Base-by-base conservation (phyloP, 1,140 invertebrate genomes). In the Drosophila athabasca region DNA sequence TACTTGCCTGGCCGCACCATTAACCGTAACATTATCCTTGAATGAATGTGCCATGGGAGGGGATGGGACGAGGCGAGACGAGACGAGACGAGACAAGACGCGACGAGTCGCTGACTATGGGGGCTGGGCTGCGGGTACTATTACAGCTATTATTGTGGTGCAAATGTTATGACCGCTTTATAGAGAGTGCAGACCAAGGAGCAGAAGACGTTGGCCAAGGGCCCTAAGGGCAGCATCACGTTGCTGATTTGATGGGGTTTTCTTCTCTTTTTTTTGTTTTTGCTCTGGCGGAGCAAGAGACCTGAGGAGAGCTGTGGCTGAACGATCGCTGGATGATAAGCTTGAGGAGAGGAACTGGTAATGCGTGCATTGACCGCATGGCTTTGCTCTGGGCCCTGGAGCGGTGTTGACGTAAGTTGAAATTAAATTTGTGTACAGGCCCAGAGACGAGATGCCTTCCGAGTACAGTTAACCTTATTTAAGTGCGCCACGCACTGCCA, bases 391-490 rank as follows among this genome's bases (percentile, higher is more conserved):
- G 48, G 31, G 62, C 60, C 65, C 70, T 49, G 60, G 19, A 70
- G 80, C 76, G 48, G 44, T 64, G 74, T 85, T 82, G 74, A 88
- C 82, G 82, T 78, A 85, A 85, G 78, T 68, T 66, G 41, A 79
- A 85, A 85, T 85, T 82, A 87, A 78, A 85, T 85, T 85, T 78
- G 77, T 67, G 76, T 55, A 51, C 62, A 66, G 64, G 49, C 62
- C 44, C 69, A 71, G 57, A 53, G 66, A 60, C 58, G 67, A 60
- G 68, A 45, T 79, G 82, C 64, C 72, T 87, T 64, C 69, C 50
- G 68, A 81, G 82, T 85, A 85, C 82, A 87, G 82, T 85, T 85
- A 85, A 82, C 81, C 83, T 87, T 60, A 75, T 85, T 85, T 85
- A 85, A 87, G 82, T 87, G 75, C 78, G 78, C 75, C 79, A 83